phyloP scores from a whole-genome alignment of 2,888 invertebrate species.

The Harpalus rufipes region DNA sequence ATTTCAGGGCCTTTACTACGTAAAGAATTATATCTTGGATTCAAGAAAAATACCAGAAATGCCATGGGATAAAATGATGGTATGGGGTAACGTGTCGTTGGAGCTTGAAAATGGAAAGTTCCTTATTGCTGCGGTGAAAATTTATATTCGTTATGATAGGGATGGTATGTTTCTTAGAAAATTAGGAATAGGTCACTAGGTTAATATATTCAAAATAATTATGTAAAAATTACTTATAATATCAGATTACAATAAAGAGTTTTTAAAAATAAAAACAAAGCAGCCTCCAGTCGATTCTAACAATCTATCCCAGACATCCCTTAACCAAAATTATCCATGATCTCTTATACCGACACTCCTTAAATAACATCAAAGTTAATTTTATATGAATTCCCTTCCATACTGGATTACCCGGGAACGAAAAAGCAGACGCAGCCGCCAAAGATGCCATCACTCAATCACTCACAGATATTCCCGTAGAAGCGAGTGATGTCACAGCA shows the following conservation, averaged over 20 bases:
- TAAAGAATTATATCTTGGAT: slow-evolving; percentile 42
- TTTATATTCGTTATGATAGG: slow-evolving; percentile 40
- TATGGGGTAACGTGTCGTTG: slow-evolving; percentile 45
- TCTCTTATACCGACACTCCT: too few species aligned
- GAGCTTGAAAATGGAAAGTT: not conserved
- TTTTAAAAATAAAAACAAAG: too few species aligned
- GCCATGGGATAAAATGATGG: slow-evolving; percentile 53
- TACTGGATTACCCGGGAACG: too few species aligned
- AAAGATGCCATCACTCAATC: too few species aligned
- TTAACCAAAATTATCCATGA: too few species aligned
- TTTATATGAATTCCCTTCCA: too few species aligned
- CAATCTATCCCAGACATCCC: too few species aligned
- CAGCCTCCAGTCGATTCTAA: too few species aligned
- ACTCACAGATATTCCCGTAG: too few species aligned
- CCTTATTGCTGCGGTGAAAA: slow-evolving; percentile 10
- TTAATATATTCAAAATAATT: not conserved
- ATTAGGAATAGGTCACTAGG: slow-evolving; percentile 14
- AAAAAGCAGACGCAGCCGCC: too few species aligned
- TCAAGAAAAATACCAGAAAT: slow-evolving; percentile 49
- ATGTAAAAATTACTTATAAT: not conserved
- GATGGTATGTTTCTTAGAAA: slow-evolving; percentile 47
- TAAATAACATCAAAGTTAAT: too few species aligned
- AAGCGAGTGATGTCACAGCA: too few species aligned
- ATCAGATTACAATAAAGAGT: not conserved
- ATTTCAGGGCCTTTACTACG: slow-evolving; percentile 31